Evolutionary conservation across 1,140 invertebrate genomes (phyloP).

Genomic region (Lepidurus packardi): DNA sequence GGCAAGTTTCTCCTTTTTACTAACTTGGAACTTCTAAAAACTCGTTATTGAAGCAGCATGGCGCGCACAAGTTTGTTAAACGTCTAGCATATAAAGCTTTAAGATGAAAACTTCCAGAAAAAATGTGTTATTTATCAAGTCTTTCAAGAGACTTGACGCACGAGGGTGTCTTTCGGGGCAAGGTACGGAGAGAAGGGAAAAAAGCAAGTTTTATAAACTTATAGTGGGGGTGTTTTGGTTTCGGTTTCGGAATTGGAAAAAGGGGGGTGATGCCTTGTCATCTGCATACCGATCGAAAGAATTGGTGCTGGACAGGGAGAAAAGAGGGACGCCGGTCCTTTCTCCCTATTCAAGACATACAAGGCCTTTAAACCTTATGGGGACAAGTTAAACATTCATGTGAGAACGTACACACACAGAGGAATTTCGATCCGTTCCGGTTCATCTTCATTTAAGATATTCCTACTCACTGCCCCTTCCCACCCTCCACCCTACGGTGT

Average conservation of each 20-base stretch:
- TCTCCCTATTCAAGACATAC: background rate
- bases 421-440: too few relatives aligned
- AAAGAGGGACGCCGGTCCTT: background rate
- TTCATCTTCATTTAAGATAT: too few relatives aligned
- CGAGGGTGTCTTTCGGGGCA: background rate
- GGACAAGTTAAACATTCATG: too few relatives aligned
- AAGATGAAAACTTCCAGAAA: background rate
- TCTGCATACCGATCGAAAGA: slow-evolving; percentile 1
- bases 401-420: too few relatives aligned
- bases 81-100: background rate
- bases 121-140: background rate
- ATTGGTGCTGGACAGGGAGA: background rate
- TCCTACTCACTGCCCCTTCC: too few relatives aligned
- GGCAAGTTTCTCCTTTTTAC: background rate
- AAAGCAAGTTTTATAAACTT: background rate
- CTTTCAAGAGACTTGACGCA: background rate
- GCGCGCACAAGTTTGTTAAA: background rate
- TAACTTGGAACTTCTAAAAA: background rate
- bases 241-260: too few relatives aligned
- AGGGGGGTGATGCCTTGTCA: background rate
- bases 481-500: too few relatives aligned
- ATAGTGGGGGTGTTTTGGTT: slow-evolving; percentile 1
- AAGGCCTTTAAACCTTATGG: background rate
- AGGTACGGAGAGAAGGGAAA: background rate
- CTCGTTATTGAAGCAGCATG: background rate